phyloP scores from a whole-genome alignment of 2,113 vertebrate species.

The Ardeotis arabs region DNA sequence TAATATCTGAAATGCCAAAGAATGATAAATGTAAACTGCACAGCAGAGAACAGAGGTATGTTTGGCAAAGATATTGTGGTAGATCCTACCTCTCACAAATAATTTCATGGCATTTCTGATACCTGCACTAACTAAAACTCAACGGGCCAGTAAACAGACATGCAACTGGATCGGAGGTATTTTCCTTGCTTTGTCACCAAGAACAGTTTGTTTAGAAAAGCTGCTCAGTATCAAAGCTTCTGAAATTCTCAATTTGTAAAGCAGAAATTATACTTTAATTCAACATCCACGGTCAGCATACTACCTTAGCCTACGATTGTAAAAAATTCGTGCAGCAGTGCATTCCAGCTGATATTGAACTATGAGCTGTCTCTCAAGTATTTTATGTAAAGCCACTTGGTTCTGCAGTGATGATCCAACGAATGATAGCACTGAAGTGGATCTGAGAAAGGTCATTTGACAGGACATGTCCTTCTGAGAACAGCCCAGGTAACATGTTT shows the following conservation, averaged over 20 bases:
- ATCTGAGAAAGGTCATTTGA: background rate
- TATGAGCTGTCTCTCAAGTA: background rate
- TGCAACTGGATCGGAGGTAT: background rate
- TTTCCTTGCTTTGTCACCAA: background rate
- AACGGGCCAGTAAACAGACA: background rate
- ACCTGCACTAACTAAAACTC: background rate
- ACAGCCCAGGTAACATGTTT: background rate
- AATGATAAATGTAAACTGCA: background rate
- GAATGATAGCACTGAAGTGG: background rate
- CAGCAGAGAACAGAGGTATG: background rate
- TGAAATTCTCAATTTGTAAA: background rate
- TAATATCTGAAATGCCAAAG: background rate
- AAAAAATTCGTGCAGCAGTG: fast-evolving
- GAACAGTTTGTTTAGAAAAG: background rate
- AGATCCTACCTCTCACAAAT: background rate
- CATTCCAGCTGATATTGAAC: background rate
- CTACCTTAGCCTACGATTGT: fast-evolving
- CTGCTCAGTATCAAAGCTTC: background rate
- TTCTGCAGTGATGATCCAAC: background rate
- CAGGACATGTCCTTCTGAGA: background rate
- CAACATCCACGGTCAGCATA: background rate
- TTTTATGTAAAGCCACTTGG: background rate
- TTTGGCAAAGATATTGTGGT: background rate
- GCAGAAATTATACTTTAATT: background rate
- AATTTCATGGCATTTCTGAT: background rate